phyloP scores from a whole-genome alignment of 2,113 vertebrate genomes.

The Numida meleagris region DNA sequence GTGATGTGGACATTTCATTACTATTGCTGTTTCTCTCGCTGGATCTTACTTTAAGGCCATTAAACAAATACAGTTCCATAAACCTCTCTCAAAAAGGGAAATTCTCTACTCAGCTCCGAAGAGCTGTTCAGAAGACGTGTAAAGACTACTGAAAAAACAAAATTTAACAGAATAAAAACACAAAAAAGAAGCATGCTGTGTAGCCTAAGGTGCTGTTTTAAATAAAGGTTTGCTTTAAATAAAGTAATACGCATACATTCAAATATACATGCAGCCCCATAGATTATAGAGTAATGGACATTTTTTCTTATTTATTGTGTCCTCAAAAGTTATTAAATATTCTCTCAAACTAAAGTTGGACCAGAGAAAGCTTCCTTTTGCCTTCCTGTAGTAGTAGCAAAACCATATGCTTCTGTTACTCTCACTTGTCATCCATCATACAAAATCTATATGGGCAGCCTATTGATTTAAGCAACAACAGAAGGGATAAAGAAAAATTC shows the following conservation, averaged over 20 bases:
- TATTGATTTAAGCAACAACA: not conserved
- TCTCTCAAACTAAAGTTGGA: not conserved
- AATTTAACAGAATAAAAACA: not conserved
- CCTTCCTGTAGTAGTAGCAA: not conserved
- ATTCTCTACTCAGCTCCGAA: not conserved
- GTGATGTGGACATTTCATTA: not conserved
- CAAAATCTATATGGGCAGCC: not conserved
- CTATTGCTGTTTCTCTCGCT: not conserved
- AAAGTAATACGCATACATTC: not conserved
- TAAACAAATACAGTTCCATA: conserved; percentile 20
- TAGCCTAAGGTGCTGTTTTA: not conserved
- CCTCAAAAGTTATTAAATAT: not conserved
- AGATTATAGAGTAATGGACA: not conserved
- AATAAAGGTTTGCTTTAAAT: not conserved
- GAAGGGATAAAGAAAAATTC: not conserved
- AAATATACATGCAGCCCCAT: not conserved
- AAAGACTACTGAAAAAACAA: not conserved
- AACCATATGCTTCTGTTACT: not conserved
- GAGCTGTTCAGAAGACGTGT: not conserved
- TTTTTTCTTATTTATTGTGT: not conserved
- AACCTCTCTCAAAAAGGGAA: conserved; percentile 1
- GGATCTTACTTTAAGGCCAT: conserved; percentile 26
- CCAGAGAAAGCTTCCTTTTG: not conserved
- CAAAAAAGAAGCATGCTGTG: not conserved
- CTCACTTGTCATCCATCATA: not conserved